Evolutionary conservation across 2,113 vertebrate species (phyloP).

Genomic region (Carlito syrichta): DNA sequence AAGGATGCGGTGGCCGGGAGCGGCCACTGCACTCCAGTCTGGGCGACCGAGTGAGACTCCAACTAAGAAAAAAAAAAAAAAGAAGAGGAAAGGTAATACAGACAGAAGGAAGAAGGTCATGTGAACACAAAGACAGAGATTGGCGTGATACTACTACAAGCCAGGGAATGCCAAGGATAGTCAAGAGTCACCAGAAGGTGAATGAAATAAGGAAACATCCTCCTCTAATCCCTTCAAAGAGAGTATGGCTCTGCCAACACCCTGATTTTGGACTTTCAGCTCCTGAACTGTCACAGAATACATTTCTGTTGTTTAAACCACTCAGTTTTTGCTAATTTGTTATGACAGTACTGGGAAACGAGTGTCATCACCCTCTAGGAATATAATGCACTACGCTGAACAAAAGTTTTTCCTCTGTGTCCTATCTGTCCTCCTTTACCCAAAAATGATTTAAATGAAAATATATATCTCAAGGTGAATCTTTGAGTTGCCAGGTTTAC

Average conservation of each 20-base stretch:
- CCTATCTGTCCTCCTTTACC: background rate
- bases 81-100: too few species aligned
- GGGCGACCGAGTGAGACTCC: too few species aligned
- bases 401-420: background rate
- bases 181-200: background rate
- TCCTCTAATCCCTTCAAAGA: background rate
- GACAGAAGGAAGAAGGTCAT: too few species aligned
- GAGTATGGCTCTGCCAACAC: background rate
- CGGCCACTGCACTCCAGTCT: too few species aligned
- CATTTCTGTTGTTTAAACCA: background rate
- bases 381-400: background rate
- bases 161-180: background rate
- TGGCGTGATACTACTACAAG: background rate
- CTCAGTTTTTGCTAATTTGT: background rate
- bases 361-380: background rate
- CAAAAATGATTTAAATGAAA: constrained; percentile 4
- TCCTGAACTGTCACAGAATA: background rate
- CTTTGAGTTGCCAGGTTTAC: background rate
- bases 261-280: background rate
- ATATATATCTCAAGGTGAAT: background rate
- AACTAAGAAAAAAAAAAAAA: too few species aligned
- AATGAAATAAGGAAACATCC: background rate
- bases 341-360: background rate
- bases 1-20: too few species aligned
- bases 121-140: background rate